Base-by-base conservation (phyloP, 2,797 vertebrate species). In the Heliangelus exortis region DNA sequence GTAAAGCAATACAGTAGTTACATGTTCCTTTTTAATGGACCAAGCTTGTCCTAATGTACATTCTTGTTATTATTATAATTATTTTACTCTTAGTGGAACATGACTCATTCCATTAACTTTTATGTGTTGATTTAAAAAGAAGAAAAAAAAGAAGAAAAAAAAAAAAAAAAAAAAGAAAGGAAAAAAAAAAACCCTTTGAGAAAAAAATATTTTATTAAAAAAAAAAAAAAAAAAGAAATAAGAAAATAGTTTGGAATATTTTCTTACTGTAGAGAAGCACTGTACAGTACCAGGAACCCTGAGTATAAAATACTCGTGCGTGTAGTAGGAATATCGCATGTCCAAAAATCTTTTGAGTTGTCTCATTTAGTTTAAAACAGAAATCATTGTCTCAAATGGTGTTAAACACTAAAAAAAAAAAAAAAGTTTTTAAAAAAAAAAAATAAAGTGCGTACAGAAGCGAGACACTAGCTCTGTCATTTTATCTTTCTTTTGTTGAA, bases 201-300 rank as follows among this genome's bases (percentile, higher is more conserved):
- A 96, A 98, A 97, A 45, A 97, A 97, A 85, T 97, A 98, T 98
- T 98, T 98, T 98, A 98, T 98, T 98, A 98, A 98, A 97, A 97
- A 98, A 97, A n/a, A n/a, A 68, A 59, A 58, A 97, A 95, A 48
- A 89, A 93, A 96, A 90, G 92, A 97, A 97, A 97, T 97, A 98
- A 97, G 96, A 97, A 97, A 98, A 97, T 98, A 98, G 98, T 98
- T 98, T 98, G 97, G 98, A 97, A 98, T 98, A 98, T 98, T 98
- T 98, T 98, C 98, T 98, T 98, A 98, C 97, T 97, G 97, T 97
- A 98, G 97, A 98, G 97, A 98, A 98, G 97, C 96, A 97, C 97
- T 98, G 98, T 97, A 98, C 97, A 97, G 96, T 95, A 92, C 96
- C 96, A 96, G 97, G 95, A 97, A 90, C 95, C 95, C 96, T 95